Evolutionary conservation across 2,113 vertebrate species (phyloP).

Genomic region (Puffinus mauretanicus): DNA sequence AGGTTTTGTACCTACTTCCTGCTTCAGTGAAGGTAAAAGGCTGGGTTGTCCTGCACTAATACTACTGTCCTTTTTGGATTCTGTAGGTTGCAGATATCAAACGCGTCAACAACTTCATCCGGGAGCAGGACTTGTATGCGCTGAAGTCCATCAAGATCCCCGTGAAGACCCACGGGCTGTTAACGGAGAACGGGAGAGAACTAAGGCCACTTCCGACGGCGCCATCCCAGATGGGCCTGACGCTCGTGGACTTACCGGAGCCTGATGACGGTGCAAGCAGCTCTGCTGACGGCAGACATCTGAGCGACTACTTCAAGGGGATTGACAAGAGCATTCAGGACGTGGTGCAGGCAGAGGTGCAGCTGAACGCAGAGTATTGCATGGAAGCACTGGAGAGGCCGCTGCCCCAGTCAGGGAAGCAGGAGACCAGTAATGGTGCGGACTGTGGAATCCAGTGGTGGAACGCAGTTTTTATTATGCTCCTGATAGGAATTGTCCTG

Average conservation of each 20-base stretch:
- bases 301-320: conserved; percentile 81
- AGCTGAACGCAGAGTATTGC: conserved; percentile 22
- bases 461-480: conserved; percentile 92
- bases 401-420: not conserved
- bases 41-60: not conserved
- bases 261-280: not conserved
- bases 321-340: conserved; percentile 85
- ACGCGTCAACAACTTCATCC: conserved; percentile 89
- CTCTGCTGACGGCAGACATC: conserved; percentile 2
- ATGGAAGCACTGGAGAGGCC: not conserved
- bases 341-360: conserved; percentile 69
- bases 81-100: conserved; percentile 92
- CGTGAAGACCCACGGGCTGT: conserved; percentile 82
- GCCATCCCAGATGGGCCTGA: not conserved
- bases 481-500: conserved; percentile 87
- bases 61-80: not conserved
- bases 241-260: not conserved
- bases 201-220: not conserved
- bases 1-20: not conserved
- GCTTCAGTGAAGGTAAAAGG: not conserved
- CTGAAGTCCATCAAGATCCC: conserved; percentile 93
- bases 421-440: conserved; percentile 59
- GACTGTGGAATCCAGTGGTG: conserved; percentile 95
- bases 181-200: conserved; percentile 75
- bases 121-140: conserved; percentile 92